Evolutionary conservation across 2,888 invertebrate genomes (phyloP), one percentile per base, ranked within the genome.

Genomic region (Stomorhina lunata): DNA sequence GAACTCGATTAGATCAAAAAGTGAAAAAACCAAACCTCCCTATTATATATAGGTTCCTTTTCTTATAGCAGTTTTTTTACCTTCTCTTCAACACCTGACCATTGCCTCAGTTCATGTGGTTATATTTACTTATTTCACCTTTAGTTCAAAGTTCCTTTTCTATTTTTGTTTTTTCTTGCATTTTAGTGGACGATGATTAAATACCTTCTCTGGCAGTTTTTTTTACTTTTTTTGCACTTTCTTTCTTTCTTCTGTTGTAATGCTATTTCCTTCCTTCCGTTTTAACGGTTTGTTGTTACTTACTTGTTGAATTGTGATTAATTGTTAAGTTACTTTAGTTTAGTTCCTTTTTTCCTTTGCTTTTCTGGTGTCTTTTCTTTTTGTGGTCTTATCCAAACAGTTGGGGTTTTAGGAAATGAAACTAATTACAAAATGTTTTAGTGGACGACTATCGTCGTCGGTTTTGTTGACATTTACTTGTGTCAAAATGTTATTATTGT

Each of bases 291-390:
- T 29, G 59, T 40, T 32, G 32, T 63, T 71, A 53, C 34, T 61
- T 66, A 80, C 81, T 77, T 81, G 81, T 81, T 77, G 81, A 81
- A 81, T 66, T 66, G 57, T 76, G 80, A 76, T 81, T 81, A 81
- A 81, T 81, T 73, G 63, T 61, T 69, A 75, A 80, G 10, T 55
- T 20, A 50, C 48, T 37, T 29, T 65, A 6, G 29, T 15, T 32
- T 48, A 0, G 3, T 48, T 37, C 7, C 4, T 37, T 25, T 57
- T 17, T 66, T 55, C n/a, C 50, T 50, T 22, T 48, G 9, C 25
- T 40, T 27, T 17, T 12, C 17, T 40, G 29, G 1, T 50, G 45
- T 55, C 45, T 53, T 15, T 40, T 22, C 53, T 15, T 57, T 71
- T 65, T 71, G 65, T 48, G 55, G 65, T 71, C 48, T 71, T n/a